Evolutionary conservation across 2,113 vertebrate species (phyloP), one percentile per base, ranked within the genome.

Genomic region (Erythrolamprus reginae): DNA sequence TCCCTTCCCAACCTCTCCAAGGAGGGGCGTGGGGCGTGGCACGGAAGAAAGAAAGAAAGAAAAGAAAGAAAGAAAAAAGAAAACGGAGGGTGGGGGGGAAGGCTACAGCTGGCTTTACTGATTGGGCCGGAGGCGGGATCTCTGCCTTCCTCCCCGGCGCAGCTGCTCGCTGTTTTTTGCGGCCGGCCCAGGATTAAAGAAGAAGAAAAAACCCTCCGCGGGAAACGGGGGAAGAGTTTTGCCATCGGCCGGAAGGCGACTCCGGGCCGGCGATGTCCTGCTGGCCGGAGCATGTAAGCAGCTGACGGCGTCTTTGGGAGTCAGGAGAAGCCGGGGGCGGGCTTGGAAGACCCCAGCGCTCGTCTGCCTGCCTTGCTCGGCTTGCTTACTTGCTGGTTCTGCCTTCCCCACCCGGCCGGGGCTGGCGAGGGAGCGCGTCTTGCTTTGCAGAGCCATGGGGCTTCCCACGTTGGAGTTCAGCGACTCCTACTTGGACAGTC

Each of bases 401-500:
- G 23, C 56, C 56, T 58, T 58, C 52, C n/a, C 28, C 45, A 26
- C 77, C n/a, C n/a, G n/a, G n/a, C n/a, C n/a, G n/a, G n/a, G n/a
- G n/a, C n/a, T n/a, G n/a, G n/a, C n/a, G n/a, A n/a, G n/a, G n/a
- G n/a, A n/a, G n/a, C n/a, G n/a, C n/a, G n/a, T n/a, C n/a, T n/a
- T n/a, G n/a, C n/a, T n/a, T n/a, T 26, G 55, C 55, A 56, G 89
- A 93, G 94, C 96, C 94, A 99, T 99, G 99, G 99, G 98, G 96
- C 96, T 99, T 58, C 99, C 99, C 90, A 98, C 99, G 86, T 96
- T 99, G 97, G 99, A 99, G 97, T 99, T 99, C 96, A 99, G 98
- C 90, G 99, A 99, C 91, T 99, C 98, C 91, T 98, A 98, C 93
- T 95, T 99, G 97, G 99, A 99, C 97, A 99, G 99, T 89, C 99